Percentiles rank a stretch among this genome's conserved stretches.
These are phyloP conservation scores for Phodopus roborovskii DNA, from an alignment of 2,113 vertebrate species.

Conservation along the genomic window DNA sequence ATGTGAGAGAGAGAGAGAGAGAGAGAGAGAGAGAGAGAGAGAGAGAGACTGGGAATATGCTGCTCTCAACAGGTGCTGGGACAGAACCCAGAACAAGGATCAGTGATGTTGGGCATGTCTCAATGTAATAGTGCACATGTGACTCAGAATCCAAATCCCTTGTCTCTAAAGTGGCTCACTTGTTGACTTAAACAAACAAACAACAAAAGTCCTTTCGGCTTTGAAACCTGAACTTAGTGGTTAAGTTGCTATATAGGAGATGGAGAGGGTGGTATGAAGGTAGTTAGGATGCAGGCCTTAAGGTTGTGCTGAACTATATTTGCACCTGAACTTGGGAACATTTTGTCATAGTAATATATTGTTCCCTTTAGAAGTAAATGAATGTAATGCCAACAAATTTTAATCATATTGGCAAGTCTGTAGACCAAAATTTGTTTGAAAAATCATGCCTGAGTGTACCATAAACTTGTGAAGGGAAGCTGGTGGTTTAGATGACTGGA, in stretches of 20 bases:
- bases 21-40: no score
- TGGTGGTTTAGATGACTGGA: neutral
- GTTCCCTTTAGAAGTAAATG: conserved; percentile 51
- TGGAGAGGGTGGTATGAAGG: neutral
- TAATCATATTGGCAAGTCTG: neutral
- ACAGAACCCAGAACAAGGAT: neutral
- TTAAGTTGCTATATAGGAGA: neutral
- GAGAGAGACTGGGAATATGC: conserved; percentile 14
- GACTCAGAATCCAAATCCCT: neutral
- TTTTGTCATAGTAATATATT: conserved; percentile 10
- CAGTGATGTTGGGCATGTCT: neutral
- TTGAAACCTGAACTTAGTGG: conserved; percentile 27
- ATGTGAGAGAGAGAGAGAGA: no score
- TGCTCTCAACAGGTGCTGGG: conserved; percentile 14
- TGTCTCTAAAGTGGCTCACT: neutral
- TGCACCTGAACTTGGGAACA: neutral
- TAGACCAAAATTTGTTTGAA: conserved; percentile 32
- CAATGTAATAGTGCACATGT: neutral
- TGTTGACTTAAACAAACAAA: conserved; percentile 1
- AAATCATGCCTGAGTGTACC: neutral
- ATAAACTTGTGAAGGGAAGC: neutral
- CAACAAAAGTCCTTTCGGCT: neutral
- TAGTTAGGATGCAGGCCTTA: neutral
- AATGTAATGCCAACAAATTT: conserved; percentile 4
- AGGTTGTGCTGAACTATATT: neutral